phyloP scores from a whole-genome alignment of 2,888 invertebrate genomes.

The Pachycephus smyrnensis region DNA sequence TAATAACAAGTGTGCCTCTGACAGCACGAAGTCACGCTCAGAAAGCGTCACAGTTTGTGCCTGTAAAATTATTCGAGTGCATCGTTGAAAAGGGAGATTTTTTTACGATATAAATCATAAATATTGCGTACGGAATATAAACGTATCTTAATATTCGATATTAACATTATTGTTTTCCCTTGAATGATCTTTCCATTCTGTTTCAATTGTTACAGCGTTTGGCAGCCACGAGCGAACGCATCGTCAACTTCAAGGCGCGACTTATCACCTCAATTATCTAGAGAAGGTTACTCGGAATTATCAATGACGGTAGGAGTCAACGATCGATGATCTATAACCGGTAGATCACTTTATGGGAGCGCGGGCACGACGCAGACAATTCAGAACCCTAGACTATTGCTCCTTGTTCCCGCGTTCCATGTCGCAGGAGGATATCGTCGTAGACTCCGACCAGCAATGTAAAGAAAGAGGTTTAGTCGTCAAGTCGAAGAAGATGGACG shows the following conservation, averaged over 20 bases:
- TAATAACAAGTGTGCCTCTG: not conserved
- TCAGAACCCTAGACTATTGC: conserved; percentile 40
- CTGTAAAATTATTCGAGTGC: not conserved
- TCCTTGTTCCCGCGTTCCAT: conserved; percentile 61
- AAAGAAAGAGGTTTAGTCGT: conserved; percentile 5
- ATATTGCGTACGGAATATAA: not conserved
- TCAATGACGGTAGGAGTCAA: not conserved
- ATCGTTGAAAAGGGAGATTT: not conserved
- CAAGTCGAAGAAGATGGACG: not conserved
- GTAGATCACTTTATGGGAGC: conserved; percentile 30
- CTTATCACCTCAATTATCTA: conserved; percentile 91
- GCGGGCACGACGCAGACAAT: conserved; percentile 60
- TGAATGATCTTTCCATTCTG: not conserved
- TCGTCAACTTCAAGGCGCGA: conserved; percentile 94
- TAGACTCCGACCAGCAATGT: conserved; percentile 8
- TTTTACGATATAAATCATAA: not conserved
- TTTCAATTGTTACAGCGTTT: conserved; percentile 73
- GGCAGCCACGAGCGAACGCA: conserved; percentile 90
- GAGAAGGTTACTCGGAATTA: conserved; percentile 13
- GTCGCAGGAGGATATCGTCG: conserved; percentile 3
- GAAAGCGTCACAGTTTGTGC: not conserved
- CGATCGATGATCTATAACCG: not conserved
- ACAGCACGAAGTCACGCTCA: not conserved
- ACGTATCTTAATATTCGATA: not conserved
- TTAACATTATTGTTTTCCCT: not conserved